Evolutionary conservation across 2,113 vertebrate genomes (phyloP), one percentile per base, ranked within the genome.

Genomic region (Petromus typicus): DNA sequence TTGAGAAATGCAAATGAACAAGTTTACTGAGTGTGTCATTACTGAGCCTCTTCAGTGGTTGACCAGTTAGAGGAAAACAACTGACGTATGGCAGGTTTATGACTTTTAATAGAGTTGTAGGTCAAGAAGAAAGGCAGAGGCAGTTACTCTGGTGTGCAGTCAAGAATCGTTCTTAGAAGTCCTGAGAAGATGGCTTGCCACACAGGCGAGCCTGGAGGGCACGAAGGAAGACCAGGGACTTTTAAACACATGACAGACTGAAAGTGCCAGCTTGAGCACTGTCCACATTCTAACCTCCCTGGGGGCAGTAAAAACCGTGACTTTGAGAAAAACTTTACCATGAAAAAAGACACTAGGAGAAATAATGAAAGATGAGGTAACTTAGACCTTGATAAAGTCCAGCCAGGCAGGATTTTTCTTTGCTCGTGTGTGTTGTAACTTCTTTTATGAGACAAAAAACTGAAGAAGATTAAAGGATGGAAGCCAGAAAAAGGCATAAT

Each of bases 301-400:
- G 30, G 37, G 69, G 61, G 51, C 37, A 80, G 14, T 80, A 34
- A 92, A 93, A 97, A 79, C 85, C 93, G 59, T 59, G 23, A 88
- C 84, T 96, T 22, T 91, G 37, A n/a, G 27, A 76, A 81, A n/a
- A 81, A 80, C 18, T n/a, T 32, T 43, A 54, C 87, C 67, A 51
- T 67, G 81, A 45, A 61, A n/a, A 76, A 95, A 86, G 32, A 78
- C 37, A 81, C 56, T 71, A 83, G 73, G 73, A 86, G 83, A 73
- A 61, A 95, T 32, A 94, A 89, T 84, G 89, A 96, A 95, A 25
- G n/a, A 76, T 89, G 73, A 43, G 59, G n/a, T 81, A 89, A 96
- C 40, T 84, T 84, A 51, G 91, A 96, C 79, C n/a, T 84, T 94
- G 83, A 89, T 61, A 54, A 37, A 95, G 61, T 82, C 45, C 40